These are phyloP conservation scores for Cataglyphis cursor DNA, from an alignment of 2,888 invertebrate species.

Conservation along the genomic window DNA sequence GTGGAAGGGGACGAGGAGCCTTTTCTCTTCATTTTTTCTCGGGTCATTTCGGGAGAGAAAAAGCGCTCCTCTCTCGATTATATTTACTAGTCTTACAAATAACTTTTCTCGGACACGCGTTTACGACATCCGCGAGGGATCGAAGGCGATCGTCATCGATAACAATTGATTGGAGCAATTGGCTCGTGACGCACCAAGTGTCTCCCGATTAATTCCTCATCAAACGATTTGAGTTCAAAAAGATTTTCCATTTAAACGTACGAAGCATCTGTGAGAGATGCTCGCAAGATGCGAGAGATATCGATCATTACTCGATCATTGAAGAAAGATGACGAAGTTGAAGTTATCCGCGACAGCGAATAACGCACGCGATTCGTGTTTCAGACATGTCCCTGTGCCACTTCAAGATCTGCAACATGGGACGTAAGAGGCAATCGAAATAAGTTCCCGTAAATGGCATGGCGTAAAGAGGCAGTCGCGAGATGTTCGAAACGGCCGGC, in stretches of 20 bases:
- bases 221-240: not conserved
- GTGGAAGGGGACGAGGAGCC: not conserved
- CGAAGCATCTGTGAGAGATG: not conserved
- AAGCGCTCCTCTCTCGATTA: not conserved
- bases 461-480: conserved; percentile 33
- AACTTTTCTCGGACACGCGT: not conserved
- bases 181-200: conserved; percentile 29
- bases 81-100: not conserved
- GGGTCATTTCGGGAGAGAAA: not conserved
- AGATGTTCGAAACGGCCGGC: conserved; percentile 45
- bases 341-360: not conserved
- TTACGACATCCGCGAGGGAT: not conserved
- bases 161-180: conserved; percentile 48
- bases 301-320: not conserved
- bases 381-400: conserved; percentile 90
- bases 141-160: conserved; percentile 18
- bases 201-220: conserved; percentile 25
- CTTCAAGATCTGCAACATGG: conserved; percentile 91
- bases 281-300: no score
- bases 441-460: conserved; percentile 38
- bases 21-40: not conserved
- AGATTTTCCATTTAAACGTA: no score
- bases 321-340: not conserved
- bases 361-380: conserved; percentile 76
- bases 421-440: conserved; percentile 88